phyloP scores from a whole-genome alignment of 2,888 invertebrate species.

The Andrena haemorrhoa region DNA sequence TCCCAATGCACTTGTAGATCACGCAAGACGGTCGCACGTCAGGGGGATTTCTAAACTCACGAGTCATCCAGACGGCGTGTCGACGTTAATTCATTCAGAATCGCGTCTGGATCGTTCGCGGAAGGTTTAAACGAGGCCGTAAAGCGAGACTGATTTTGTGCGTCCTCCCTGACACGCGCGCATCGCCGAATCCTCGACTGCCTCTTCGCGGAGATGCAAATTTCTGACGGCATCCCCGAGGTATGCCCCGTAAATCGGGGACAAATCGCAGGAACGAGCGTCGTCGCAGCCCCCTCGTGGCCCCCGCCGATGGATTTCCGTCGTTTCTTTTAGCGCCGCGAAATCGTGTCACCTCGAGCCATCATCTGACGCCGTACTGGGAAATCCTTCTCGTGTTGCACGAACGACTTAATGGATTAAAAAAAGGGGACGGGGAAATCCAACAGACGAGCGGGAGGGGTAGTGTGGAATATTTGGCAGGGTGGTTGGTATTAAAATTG shows the following conservation, averaged over 20 bases:
- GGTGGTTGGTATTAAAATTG: no score
- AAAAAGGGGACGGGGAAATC: no score
- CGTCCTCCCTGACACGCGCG: conserved; percentile 38
- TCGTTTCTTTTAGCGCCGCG: conserved; percentile 43
- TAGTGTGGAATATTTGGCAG: no score
- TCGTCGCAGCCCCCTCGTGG: conserved; percentile 24
- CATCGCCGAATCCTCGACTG: conserved; percentile 18
- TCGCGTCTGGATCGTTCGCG: conserved; percentile 44
- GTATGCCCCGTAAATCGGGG: conserved; percentile 58
- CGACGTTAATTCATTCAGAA: conserved; percentile 77
- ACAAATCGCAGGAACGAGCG: conserved; percentile 54
- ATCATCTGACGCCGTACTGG: conserved; percentile 21
- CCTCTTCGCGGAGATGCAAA: conserved; percentile 57
- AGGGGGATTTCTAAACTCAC: not conserved
- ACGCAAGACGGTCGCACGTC: not conserved
- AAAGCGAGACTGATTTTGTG: conserved; percentile 58
- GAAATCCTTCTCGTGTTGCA: conserved; percentile 39
- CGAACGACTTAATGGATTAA: conserved; percentile 45
- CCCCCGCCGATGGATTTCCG: conserved; percentile 21
- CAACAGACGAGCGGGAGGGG: no score
- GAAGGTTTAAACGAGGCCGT: conserved; percentile 61
- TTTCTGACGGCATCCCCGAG: conserved; percentile 43
- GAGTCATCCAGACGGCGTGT: conserved; percentile 33
- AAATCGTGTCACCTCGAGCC: conserved; percentile 48
- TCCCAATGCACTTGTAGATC: not conserved